These are phyloP conservation scores for Sigmodon hispidus DNA, from an alignment of 2,113 vertebrate species.

Conservation along the genomic window DNA sequence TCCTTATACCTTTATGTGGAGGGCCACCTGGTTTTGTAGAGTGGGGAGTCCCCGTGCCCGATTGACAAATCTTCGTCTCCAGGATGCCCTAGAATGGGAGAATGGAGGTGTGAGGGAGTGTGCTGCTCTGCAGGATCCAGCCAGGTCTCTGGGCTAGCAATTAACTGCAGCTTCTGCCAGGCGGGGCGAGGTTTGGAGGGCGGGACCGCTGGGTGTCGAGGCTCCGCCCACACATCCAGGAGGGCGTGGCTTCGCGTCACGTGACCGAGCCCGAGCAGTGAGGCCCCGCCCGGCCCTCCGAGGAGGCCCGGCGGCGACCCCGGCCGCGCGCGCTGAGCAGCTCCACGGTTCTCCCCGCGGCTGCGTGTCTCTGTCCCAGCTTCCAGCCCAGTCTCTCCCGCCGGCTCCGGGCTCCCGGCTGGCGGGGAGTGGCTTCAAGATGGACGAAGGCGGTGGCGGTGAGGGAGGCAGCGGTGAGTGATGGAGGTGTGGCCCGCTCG, in stretches of 20 bases:
- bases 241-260: background rate
- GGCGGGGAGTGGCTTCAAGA: conserved; percentile 64
- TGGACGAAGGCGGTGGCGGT: conserved; percentile 78
- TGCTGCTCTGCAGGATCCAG: rapidly evolving
- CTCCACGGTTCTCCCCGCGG: background rate
- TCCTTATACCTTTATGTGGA: background rate
- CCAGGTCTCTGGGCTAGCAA: background rate
- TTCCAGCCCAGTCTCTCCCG: background rate
- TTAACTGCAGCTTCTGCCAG: background rate
- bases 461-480: conserved; percentile 77
- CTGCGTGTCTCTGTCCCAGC: background rate
- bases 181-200: conserved; percentile 22
- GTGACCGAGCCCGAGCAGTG: conserved; percentile 60
- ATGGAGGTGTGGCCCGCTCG: conserved; percentile 67
- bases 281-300: conserved; percentile 60
- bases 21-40: background rate
- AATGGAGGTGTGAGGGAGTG: no score
- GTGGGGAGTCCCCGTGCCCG: background rate
- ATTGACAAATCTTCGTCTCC: background rate
- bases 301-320: conserved; percentile 71
- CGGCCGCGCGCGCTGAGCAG: conserved; percentile 39
- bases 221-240: background rate
- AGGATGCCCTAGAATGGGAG: background rate
- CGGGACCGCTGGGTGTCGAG: background rate
- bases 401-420: conserved; percentile 50